A percentile compares a stretch with the other conserved stretches of the same genome.
Conservation (phyloP, 2,797 vertebrate genomes). For the Neomorphus geoffroyi region DNA sequence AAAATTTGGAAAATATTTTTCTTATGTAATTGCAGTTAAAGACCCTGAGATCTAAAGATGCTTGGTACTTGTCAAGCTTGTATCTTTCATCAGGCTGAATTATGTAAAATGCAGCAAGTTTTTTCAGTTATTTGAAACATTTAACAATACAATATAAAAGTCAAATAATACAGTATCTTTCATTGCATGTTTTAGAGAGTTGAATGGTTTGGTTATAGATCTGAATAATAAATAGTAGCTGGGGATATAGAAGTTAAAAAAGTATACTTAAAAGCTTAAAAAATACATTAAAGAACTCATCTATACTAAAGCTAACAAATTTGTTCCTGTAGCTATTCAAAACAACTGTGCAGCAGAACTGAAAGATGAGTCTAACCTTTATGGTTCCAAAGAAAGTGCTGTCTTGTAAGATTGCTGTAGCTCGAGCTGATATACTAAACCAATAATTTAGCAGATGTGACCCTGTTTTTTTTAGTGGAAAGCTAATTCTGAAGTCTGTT, state of each 20-base stretch:
- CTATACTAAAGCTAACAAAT: neutral
- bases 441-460: neutral
- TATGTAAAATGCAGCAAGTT: neutral
- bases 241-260: neutral
- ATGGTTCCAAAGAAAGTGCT: neutral
- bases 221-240: neutral
- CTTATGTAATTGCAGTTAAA: neutral
- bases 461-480: neutral
- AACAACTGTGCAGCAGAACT: neutral
- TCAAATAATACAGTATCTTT: neutral
- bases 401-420: neutral
- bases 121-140: neutral
- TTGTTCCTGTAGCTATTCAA: neutral
- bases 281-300: neutral
- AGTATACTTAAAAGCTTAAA: neutral
- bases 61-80: neutral
- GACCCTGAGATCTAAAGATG: neutral
- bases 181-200: neutral
- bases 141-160: neutral
- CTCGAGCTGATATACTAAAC: neutral
- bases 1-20: neutral
- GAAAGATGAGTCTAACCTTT: neutral
- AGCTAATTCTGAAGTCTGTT: neutral
- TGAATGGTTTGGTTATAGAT: neutral
- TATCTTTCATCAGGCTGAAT: neutral